These are phyloP conservation scores for Rhinolophus ferrumequinum DNA, from an alignment of 2,113 vertebrate genomes.

Conservation along the genomic window DNA sequence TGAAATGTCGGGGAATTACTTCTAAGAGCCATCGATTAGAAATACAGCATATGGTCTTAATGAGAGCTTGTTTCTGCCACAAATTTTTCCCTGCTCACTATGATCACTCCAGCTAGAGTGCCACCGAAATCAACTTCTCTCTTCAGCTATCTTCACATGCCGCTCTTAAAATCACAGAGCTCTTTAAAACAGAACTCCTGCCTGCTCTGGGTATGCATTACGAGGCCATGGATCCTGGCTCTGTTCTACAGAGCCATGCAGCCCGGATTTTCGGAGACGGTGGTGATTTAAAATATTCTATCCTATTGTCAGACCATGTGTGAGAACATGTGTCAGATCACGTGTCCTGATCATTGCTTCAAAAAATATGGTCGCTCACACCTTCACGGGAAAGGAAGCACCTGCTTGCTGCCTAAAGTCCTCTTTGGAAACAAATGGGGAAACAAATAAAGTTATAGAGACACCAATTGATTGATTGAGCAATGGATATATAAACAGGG, in stretches of 20 bases:
- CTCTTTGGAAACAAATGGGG: slow-evolving; percentile 39
- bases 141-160: slow-evolving; percentile 40
- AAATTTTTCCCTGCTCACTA: slow-evolving; percentile 66
- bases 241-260: not conserved
- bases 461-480: not conserved
- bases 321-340: slow-evolving; percentile 75
- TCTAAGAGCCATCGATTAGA: slow-evolving; percentile 79
- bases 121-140: slow-evolving; percentile 49
- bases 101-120: slow-evolving; percentile 48
- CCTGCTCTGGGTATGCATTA: not conserved
- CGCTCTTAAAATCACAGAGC: slow-evolving; percentile 31
- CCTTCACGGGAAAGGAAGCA: slow-evolving; percentile 70
- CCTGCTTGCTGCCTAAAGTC: slow-evolving; percentile 67
- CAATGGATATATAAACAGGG: not conserved
- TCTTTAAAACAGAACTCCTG: slow-evolving; percentile 47
- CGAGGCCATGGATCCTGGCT: not conserved
- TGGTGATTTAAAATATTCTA: slow-evolving; percentile 70
- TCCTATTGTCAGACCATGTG: slow-evolving; percentile 74
- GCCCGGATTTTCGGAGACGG: not conserved
- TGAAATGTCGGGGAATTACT: slow-evolving; percentile 79
- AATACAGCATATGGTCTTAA: slow-evolving; percentile 81
- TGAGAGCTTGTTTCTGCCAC: slow-evolving; percentile 75
- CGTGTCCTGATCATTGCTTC: slow-evolving; percentile 65
- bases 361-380: slow-evolving; percentile 74
- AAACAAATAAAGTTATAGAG: slow-evolving; percentile 15